Evolutionary conservation across 2,888 invertebrate genomes (phyloP), one percentile per base, ranked within the genome.

Genomic region (Myopa tessellatipennis): DNA sequence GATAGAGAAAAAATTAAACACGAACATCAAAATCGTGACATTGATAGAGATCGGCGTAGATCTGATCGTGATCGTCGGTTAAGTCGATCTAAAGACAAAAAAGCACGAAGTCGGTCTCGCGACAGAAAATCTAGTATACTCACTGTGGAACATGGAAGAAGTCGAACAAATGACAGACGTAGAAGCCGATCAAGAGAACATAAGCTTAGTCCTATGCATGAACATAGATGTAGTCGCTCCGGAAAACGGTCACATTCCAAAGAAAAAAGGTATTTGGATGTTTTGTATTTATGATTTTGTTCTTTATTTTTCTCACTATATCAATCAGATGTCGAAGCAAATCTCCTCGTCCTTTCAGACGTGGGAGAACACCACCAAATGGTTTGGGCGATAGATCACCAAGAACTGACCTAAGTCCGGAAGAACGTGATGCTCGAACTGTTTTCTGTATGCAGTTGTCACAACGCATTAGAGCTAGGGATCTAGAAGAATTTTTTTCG

Each of bases 391-490:
- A 89, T 74, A 91, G 92, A 82, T 91, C 93, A 52, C 93, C 94
- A 65, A 86, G 90, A 67, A 92, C 92, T 83, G 96, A 96, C 84
- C 89, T 99, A 77, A 96, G 98, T 69, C 96, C 98, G 0, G 99
- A 99, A 90, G 99, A 99, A 90, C 92, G 99, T 80, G 99, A 99
- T 92, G 95, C 98, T n/a, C 93, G 99, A 58, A 99, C 99, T 67
- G 97, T 99, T 6, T 99, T 99, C 89, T 98, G 98, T 87, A 98
- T 99, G 97, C 99, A 99, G 90, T 90, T 99, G 77, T 96, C 98
- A 77, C 97, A 98, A 86, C 92, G 96, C 83, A 98, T 98, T 85
- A 92, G 97, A 83, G 97, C 95, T 76, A 93, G 97, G 82, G 99
- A 99, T 89, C 90, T 99, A 81, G 98, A 99, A 90, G 99, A 99